A percentile compares a stretch with the other conserved stretches of the same genome.
phyloP scores from a whole-genome alignment of 1,140 invertebrate species.

The Drosophila truncata region DNA sequence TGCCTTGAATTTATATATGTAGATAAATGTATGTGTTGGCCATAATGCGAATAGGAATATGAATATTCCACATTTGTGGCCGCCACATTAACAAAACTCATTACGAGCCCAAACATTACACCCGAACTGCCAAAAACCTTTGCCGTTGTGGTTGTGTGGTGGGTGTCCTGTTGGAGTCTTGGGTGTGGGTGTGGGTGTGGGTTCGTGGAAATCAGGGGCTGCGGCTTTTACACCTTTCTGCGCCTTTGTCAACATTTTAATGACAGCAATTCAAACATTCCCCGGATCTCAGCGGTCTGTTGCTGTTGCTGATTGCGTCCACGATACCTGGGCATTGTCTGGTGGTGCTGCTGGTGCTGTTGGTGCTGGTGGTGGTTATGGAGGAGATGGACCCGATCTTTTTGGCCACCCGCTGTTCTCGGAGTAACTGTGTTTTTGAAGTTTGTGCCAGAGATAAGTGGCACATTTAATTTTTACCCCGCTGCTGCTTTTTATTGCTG shows the following conservation, averaged over 20 bases:
- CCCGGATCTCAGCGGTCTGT: conserved; percentile 24
- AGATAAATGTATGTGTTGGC: conserved; percentile 1
- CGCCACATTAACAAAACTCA: conserved; percentile 75
- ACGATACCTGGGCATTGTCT: conserved; percentile 72
- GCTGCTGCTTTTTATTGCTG: conserved; percentile 68
- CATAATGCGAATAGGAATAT: conserved; percentile 38
- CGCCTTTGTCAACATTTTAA: conserved; percentile 84
- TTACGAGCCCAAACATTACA: conserved; percentile 41
- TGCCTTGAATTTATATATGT: conserved; percentile 6
- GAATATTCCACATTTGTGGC: conserved; percentile 65
- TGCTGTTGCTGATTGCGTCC: conserved; percentile 58
- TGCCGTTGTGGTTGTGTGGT: conserved; percentile 10
- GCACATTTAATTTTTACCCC: conserved; percentile 72
- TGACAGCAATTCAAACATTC: conserved; percentile 82
- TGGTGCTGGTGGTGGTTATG: not conserved
- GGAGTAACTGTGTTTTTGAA: conserved; percentile 58
- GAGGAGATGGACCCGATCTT: conserved; percentile 4
- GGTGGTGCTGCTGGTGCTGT: conserved; percentile 5
- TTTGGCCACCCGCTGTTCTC: conserved; percentile 11
- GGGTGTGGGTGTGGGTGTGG: not conserved
- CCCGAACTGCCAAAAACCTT: not conserved
- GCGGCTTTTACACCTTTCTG: conserved; percentile 78
- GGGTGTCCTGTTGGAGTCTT: not conserved
- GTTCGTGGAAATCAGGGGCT: conserved; percentile 13
- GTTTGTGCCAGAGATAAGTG: conserved; percentile 71